These are phyloP conservation scores for Pasiphila rectangulata DNA, from an alignment of 2,888 invertebrate genomes.

Conservation along the genomic window DNA sequence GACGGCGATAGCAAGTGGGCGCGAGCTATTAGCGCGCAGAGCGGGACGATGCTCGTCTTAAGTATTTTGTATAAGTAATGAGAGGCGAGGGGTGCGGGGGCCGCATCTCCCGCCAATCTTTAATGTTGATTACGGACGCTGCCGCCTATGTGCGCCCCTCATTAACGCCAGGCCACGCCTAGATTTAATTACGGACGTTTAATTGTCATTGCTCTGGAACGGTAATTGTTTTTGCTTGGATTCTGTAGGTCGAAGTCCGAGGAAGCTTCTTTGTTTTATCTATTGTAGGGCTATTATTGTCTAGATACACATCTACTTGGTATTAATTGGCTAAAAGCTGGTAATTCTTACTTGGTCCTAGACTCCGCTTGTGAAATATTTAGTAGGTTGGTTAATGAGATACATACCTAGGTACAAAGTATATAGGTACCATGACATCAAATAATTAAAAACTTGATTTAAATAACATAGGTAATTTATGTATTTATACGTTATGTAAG, in stretches of 20 bases:
- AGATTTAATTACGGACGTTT: slow-evolving; percentile 73
- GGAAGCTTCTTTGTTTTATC: slow-evolving; percentile 40
- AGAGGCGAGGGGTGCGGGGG: slow-evolving; percentile 75
- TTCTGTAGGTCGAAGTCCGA: slow-evolving; percentile 46
- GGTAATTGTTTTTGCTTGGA: slow-evolving; percentile 55
- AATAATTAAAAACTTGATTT: too few species aligned
- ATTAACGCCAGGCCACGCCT: slow-evolving; percentile 78
- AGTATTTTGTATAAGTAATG: slow-evolving; percentile 82
- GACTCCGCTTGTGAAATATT: background rate
- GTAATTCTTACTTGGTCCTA: background rate
- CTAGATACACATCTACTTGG: slow-evolving; percentile 43
- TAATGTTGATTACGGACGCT: slow-evolving; percentile 79
- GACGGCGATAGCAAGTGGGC: slow-evolving; percentile 79
- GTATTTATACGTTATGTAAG: too few species aligned
- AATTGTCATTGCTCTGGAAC: slow-evolving; percentile 58
- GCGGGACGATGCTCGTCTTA: slow-evolving; percentile 81
- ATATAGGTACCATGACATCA: too few species aligned
- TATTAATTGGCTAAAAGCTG: slow-evolving; percentile 46
- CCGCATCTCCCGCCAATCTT: slow-evolving; percentile 81
- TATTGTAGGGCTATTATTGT: slow-evolving; percentile 42
- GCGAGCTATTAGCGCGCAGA: slow-evolving; percentile 85
- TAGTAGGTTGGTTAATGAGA: background rate
- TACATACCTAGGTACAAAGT: background rate
- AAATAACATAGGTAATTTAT: too few species aligned
- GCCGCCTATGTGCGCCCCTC: slow-evolving; percentile 77